Conservation (phyloP, 1,140 invertebrate genomes). For the Dryas iulia region DNA sequence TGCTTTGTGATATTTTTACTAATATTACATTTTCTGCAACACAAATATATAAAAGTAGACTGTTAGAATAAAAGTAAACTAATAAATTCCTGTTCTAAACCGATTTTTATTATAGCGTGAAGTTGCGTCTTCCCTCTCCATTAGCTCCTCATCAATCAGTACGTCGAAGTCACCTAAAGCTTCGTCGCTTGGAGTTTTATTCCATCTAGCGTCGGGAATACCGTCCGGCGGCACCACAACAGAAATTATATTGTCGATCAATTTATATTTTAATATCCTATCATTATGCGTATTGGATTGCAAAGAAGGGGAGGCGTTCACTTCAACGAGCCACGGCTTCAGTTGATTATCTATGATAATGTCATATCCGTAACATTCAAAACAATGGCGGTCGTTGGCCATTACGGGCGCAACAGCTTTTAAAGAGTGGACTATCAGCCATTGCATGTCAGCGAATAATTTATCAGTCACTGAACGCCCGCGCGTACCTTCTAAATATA, state of each 20-base stretch:
- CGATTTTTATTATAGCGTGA: too few species aligned
- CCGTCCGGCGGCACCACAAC: constrained; percentile 94
- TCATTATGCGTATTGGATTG: constrained; percentile 97
- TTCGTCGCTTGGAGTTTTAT: constrained; percentile 89
- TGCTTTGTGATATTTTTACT: too few species aligned
- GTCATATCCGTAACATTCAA: constrained; percentile 95
- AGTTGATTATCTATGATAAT: constrained; percentile 91
- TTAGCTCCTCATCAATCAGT: constrained; percentile 91
- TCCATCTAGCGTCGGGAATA: constrained; percentile 94
- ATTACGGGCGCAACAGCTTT: constrained; percentile 90
- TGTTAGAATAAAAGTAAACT: neutral
- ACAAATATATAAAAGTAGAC: neutral
- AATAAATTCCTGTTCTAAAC: too few species aligned
- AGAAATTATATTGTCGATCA: constrained; percentile 96
- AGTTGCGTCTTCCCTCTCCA: constrained; percentile 25
- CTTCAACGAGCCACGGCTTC: constrained; percentile 94
- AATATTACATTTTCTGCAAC: neutral
- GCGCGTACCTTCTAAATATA: constrained; percentile 92
- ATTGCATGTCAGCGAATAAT: constrained; percentile 50
- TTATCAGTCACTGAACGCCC: constrained; percentile 92
- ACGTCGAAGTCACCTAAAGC: constrained; percentile 93
- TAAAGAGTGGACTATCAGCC: constrained; percentile 69
- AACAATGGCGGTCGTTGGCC: constrained; percentile 90
- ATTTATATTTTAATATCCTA: constrained; percentile 95
- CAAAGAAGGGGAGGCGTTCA: constrained; percentile 95